Conservation (phyloP, 2,888 invertebrate genomes). For the Aplocera efformata region DNA sequence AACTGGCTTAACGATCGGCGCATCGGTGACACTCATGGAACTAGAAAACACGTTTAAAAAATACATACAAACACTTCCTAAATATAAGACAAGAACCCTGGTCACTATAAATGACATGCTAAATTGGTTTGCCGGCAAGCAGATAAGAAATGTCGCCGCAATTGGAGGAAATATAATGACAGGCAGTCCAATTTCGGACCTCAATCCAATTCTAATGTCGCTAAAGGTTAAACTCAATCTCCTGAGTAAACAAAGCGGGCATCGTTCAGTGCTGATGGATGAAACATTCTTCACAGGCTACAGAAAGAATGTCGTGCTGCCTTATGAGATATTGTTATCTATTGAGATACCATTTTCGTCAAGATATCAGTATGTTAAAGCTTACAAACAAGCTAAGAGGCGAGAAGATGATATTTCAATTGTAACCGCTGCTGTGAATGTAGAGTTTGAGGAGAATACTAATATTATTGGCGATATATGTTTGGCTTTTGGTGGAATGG, state of each 20-base stretch:
- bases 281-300: constrained; percentile 90
- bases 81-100: constrained; percentile 84
- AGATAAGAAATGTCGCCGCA: constrained; percentile 96
- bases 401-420: constrained; percentile 95
- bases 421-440: constrained; percentile 89
- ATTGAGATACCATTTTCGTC: constrained; percentile 86
- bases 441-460: constrained; percentile 79
- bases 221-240: constrained; percentile 88
- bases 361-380: constrained; percentile 85
- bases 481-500: constrained; percentile 96
- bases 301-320: constrained; percentile 84
- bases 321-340: constrained; percentile 86
- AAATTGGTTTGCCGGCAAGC: constrained; percentile 97
- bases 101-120: constrained; percentile 90
- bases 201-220: constrained; percentile 95
- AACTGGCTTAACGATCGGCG: constrained; percentile 86
- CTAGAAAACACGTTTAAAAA: constrained; percentile 84
- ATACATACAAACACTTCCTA: constrained; percentile 79
- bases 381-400: constrained; percentile 91
- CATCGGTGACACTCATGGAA: constrained; percentile 89
- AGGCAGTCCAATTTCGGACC: constrained; percentile 96
- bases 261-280: constrained; percentile 84
- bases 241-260: constrained; percentile 75
- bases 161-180: constrained; percentile 97
- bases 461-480: constrained; percentile 80